Evolutionary conservation across 92 coral and sea anemone species (phyloP).

Genomic region (Epizoanthus stellaris): DNA sequence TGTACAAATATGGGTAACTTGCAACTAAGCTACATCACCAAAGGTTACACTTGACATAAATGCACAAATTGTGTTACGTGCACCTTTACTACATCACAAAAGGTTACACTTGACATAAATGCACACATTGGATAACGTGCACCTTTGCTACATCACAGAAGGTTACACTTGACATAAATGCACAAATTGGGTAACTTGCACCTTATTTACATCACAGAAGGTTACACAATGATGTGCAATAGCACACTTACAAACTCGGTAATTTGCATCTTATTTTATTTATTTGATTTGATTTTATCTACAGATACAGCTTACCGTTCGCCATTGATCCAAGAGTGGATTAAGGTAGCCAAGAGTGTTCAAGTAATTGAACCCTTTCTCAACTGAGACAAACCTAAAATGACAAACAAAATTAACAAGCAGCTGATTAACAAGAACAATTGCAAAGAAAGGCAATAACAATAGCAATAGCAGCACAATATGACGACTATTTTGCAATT

Average conservation of each 20-base stretch:
- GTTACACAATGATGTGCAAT: too few species aligned
- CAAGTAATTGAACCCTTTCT: conserved; percentile 85
- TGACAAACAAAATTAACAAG: neutral
- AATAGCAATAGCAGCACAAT: neutral
- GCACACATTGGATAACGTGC: neutral
- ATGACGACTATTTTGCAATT: neutral
- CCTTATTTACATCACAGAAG: neutral
- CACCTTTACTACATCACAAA: neutral
- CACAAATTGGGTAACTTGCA: neutral
- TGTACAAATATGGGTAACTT: too few species aligned
- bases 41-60: too few species aligned
- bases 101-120: neutral
- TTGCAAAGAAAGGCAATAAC: too few species aligned
- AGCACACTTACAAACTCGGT: too few species aligned
- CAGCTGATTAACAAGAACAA: neutral
- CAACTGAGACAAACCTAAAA: conserved; percentile 93
- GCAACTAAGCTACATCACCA: too few species aligned
- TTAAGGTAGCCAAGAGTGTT: conserved; percentile 73
- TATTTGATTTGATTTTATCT: too few species aligned
- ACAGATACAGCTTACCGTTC: conserved; percentile 61
- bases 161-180: too few species aligned
- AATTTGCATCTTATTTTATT: too few species aligned
- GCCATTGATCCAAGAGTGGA: conserved; percentile 84
- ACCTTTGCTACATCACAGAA: neutral
- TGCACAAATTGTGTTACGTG: neutral